Percentiles rank a stretch among this genome's conserved stretches.
These are phyloP conservation scores for Julus scanicus DNA, from an alignment of 2,888 invertebrate genomes.

Conservation along the genomic window DNA sequence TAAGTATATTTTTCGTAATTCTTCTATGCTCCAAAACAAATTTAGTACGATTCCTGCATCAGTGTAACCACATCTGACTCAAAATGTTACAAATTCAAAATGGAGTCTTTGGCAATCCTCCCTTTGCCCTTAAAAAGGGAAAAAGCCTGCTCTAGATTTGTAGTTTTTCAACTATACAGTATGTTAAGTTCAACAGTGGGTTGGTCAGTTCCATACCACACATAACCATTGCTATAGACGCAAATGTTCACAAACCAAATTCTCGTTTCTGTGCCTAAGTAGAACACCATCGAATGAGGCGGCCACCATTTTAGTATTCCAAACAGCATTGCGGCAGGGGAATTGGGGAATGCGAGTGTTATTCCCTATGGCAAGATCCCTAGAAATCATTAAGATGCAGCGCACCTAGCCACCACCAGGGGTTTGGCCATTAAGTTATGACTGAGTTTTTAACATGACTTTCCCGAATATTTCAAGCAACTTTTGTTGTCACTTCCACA, in stretches of 20 bases:
- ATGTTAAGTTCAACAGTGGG: slow-evolving; percentile 27
- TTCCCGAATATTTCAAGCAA: slow-evolving; percentile 38
- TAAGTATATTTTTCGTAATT: too few species aligned
- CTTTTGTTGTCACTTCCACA: slow-evolving; percentile 42
- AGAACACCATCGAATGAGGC: neutral
- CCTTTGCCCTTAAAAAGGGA: neutral
- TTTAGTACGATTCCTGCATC: too few species aligned
- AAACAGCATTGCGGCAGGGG: neutral
- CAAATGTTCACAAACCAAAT: neutral
- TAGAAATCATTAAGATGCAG: neutral
- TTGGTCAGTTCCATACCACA: neutral
- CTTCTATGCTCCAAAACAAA: too few species aligned
- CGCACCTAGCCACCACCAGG: slow-evolving; percentile 1
- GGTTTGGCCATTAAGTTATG: slow-evolving; percentile 39
- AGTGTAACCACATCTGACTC: too few species aligned
- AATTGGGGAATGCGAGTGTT: slow-evolving; percentile 33
- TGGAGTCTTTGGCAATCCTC: neutral
- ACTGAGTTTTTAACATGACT: slow-evolving; percentile 25
- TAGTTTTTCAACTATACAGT: neutral
- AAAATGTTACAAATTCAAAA: neutral
- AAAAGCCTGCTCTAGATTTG: neutral
- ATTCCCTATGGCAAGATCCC: neutral
- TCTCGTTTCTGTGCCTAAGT: slow-evolving; percentile 26
- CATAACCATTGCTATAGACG: neutral
- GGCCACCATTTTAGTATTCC: neutral